These are phyloP conservation scores for Mimachlamys varia DNA, from an alignment of 2,888 invertebrate genomes.

Conservation along the genomic window DNA sequence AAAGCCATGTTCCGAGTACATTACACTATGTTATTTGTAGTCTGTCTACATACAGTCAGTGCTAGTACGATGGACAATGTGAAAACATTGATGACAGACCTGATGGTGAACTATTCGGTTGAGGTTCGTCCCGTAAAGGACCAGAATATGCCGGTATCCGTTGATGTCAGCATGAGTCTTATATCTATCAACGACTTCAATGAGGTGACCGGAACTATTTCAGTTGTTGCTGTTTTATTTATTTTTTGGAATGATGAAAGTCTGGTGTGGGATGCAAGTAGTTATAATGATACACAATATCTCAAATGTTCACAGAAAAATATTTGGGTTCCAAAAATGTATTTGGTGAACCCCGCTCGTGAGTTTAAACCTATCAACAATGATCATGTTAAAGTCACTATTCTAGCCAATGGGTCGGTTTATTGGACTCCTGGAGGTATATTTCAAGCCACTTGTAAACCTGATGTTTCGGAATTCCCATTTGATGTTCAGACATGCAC, in stretches of 20 bases:
- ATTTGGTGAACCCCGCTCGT: not conserved
- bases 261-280: not conserved
- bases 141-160: not conserved
- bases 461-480: not conserved
- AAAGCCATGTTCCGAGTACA: not conserved
- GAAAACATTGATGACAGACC: not conserved
- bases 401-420: not conserved
- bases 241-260: not conserved
- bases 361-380: not conserved
- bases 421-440: not conserved
- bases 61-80: not conserved
- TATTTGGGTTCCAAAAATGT: not conserved
- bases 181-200: not conserved
- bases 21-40: not conserved
- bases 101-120: not conserved
- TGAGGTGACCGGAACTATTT: constrained; percentile 11
- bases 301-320: not conserved
- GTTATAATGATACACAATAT: not conserved
- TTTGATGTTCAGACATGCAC: not conserved
- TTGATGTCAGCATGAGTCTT: not conserved
- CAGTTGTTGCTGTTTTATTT: not conserved
- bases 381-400: not conserved
- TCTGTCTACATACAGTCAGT: not conserved
- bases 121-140: not conserved
- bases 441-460: not conserved